Evolutionary conservation across 2,797 vertebrate species (phyloP).

Genomic region (Toxotes lorentzi): DNA sequence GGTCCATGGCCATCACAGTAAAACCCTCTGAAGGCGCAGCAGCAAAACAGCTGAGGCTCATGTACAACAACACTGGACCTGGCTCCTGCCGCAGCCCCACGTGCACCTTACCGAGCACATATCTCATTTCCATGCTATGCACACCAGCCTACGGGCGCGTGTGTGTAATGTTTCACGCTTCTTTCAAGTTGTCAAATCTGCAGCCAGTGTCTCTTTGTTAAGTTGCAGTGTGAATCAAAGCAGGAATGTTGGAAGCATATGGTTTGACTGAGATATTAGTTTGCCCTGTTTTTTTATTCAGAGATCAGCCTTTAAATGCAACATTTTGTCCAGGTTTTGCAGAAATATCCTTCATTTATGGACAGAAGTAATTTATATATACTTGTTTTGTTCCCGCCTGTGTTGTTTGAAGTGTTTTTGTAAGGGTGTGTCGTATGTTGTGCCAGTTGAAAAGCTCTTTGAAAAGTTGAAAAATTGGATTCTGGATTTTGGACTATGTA

Average conservation of each 20-base stretch:
- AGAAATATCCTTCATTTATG: not conserved
- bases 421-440: not conserved
- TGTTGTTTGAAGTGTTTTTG: not conserved
- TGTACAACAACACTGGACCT: slow-evolving; percentile 38
- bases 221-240: slow-evolving; percentile 8
- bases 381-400: not conserved
- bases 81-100: slow-evolving; percentile 13
- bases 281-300: not conserved
- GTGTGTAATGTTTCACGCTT: slow-evolving; percentile 29
- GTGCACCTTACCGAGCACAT: slow-evolving; percentile 10
- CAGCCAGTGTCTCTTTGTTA: slow-evolving; percentile 32
- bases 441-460: not conserved
- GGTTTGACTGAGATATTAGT: not conserved
- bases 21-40: slow-evolving; percentile 31
- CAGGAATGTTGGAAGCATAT: slow-evolving; percentile 14
- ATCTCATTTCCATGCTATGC: slow-evolving; percentile 41
- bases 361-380: not conserved
- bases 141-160: slow-evolving; percentile 15
- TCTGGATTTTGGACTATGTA: not conserved
- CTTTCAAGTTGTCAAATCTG: slow-evolving; percentile 45
- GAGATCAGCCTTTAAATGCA: not conserved
- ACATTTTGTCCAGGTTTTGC: slow-evolving; percentile 3
- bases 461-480: not conserved
- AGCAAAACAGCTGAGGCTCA: slow-evolving; percentile 53
- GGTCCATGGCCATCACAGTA: slow-evolving; percentile 33